A percentile compares a stretch with the other conserved stretches of the same genome.
phyloP scores from a whole-genome alignment of 2,888 invertebrate genomes.

The Lepidonotus clava region DNA sequence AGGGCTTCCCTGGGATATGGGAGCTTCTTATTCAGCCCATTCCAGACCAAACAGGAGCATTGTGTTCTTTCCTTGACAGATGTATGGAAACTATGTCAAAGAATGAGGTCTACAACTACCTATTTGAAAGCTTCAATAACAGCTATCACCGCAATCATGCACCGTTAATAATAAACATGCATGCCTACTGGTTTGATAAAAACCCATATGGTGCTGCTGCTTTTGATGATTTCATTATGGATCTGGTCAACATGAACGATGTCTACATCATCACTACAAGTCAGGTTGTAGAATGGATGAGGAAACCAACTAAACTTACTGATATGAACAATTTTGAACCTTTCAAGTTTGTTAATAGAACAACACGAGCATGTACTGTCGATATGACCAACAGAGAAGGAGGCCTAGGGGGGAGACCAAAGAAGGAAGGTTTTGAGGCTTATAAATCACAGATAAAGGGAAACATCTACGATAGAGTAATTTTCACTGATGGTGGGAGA shows the following conservation, averaged over 20 bases:
- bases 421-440: background rate
- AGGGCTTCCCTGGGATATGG: constrained; percentile 83
- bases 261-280: constrained; percentile 72
- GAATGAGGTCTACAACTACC: constrained; percentile 80
- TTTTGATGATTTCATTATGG: constrained; percentile 52
- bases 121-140: constrained; percentile 87
- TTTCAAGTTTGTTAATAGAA: constrained; percentile 67
- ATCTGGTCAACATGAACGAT: constrained; percentile 71
- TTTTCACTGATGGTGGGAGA: too few species aligned
- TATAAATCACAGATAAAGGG: background rate
- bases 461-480: too few species aligned
- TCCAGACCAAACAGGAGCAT: constrained; percentile 65
- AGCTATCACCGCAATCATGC: constrained; percentile 86
- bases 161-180: constrained; percentile 90
- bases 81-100: constrained; percentile 68
- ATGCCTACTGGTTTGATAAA: constrained; percentile 87
- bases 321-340: constrained; percentile 68
- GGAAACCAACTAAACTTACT: constrained; percentile 69
- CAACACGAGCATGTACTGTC: background rate
- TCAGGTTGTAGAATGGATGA: constrained; percentile 73
- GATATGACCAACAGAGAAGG: background rate
- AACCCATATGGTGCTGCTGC: background rate
- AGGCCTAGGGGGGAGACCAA: background rate
- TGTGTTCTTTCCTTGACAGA: constrained; percentile 70
- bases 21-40: constrained; percentile 84